Base-by-base conservation (phyloP, 2,888 invertebrate species). In the Periphyllus acericola region DNA sequence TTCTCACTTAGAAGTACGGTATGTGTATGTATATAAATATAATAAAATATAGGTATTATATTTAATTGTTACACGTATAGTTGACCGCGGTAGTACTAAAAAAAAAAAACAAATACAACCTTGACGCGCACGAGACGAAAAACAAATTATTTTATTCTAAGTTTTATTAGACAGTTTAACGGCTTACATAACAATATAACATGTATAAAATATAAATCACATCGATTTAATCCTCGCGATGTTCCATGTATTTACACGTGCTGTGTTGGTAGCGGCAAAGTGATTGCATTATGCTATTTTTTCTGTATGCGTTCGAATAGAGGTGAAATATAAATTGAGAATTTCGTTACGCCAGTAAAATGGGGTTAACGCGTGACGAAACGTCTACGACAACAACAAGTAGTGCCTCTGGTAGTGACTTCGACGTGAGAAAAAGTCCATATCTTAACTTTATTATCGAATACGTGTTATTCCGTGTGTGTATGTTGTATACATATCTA, bases 361-460 rank as follows among this genome's bases (percentile, higher is more conserved):
- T n/a, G 80, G 80, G 80, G 80, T 80, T 80, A 66, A 66, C 80
- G 80, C 80, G 36, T 80, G 60, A 80, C 80, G 36, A 81, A 81
- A 81, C 29, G 14, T 9, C 40, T 29, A 80, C 66, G 14, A 46
- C 46, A 46, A 46, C 6, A 0, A 8, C 68, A 25, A 68, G 29
- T 29, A 11, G 25, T 25, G 60, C 25, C 60, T 66, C 25, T 52
- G 52, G 19, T 25, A 19, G 46, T 46, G 32, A 11, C 71, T 29
- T 25, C 55, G 79, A 79, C 79, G 79, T 79, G 79, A 55, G 55
- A 79, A 79, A 55, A 79, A 79, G 55, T 79, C 55, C 79, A 55
- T 55, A 34, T 55, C 55, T 55, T 55, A 79, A 79, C 79, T 55
- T 55, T 36, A 74, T 74, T 11, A 40, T 74, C 21, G 25, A 36